Percentiles rank a stretch among this genome's conserved stretches.
Evolutionary conservation across 2,797 vertebrate genomes (phyloP).

Genomic region (Hafferia zeledoni): DNA sequence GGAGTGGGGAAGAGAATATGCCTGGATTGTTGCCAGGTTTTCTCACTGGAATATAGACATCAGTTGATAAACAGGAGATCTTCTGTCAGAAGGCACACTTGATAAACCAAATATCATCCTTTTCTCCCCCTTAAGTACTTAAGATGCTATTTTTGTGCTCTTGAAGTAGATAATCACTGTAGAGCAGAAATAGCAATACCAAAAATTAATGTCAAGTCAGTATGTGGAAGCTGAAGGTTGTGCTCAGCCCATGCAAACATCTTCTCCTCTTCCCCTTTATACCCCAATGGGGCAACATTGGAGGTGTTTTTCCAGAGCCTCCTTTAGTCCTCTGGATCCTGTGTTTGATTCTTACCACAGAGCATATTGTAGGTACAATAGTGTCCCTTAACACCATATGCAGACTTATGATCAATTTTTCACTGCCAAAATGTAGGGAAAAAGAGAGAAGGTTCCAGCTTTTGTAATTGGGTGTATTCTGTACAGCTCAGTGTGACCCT

Average conservation of each 20-base stretch:
- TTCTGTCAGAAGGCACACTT: slow-evolving; percentile 30
- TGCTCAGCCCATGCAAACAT: neutral
- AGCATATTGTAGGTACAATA: neutral
- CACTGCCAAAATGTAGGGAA: neutral
- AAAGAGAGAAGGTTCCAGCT: neutral
- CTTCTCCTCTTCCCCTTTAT: neutral
- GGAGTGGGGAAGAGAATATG: neutral
- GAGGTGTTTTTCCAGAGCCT: neutral
- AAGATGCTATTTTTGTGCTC: slow-evolving; percentile 30
- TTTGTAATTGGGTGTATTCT: neutral
- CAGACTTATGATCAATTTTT: neutral
- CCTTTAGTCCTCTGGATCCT: neutral
- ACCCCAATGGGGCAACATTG: neutral
- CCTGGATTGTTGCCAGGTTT: neutral
- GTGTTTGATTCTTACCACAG: neutral
- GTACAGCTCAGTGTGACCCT: neutral
- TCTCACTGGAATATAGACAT: neutral
- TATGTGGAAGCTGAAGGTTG: neutral
- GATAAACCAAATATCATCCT: neutral
- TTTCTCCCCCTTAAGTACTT: slow-evolving; percentile 3
- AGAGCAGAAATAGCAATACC: slow-evolving; percentile 12
- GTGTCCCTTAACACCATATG: neutral
- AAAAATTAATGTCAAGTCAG: neutral
- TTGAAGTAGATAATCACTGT: slow-evolving; percentile 39
- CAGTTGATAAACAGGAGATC: neutral